Evolutionary conservation across 2,888 invertebrate genomes (phyloP), one percentile per base, ranked within the genome.

Genomic region (Drosophila mimica): DNA sequence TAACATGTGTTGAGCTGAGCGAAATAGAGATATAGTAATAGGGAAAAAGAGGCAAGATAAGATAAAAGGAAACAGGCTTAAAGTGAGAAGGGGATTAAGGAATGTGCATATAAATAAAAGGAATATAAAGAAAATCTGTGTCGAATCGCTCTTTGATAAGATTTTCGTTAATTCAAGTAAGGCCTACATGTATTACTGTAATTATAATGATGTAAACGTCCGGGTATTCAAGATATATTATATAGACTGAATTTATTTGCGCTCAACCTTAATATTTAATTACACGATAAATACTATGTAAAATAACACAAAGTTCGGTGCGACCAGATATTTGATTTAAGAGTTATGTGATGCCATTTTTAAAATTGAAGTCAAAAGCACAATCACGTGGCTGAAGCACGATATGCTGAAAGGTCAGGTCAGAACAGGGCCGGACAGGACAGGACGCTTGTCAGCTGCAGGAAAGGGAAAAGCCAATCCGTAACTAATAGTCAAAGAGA

Each of bases 371-470:
- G 43, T 2, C 13, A 25, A n/a, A 40, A 38, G 49, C 40, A 48
- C 46, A 48, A 11, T 28, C 48, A 20, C 46, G 64, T 57, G 53
- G 53, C 43, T 46, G 17, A 65, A 51, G 53, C 31, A 30, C 57
- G 40, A 46, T 66, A 69, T 69, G 53, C 63, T 57, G 59, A 57
- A 65, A 66, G 33, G 60, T 60, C 58, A 58, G 31, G 46, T 60
- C 64, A 20, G 59, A 58, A 57, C 51, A 48, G 28, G 54, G 38
- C 63, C n/a, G 53, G 65, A 57, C 46, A 52, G 62, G 58, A 0
- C 46, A 25, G 40, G 58, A 54, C 59, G 52, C 46, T 71, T 80
- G 82, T 81, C 83, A 79, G 64, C 31, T 66, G 76, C 79, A 82
- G 72, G 38, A 28, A 58, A 63, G n/a, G 51, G 25, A n/a, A 66